phyloP scores from a whole-genome alignment of 2,113 vertebrate species.

The Oxygymnocypris stewartii region DNA sequence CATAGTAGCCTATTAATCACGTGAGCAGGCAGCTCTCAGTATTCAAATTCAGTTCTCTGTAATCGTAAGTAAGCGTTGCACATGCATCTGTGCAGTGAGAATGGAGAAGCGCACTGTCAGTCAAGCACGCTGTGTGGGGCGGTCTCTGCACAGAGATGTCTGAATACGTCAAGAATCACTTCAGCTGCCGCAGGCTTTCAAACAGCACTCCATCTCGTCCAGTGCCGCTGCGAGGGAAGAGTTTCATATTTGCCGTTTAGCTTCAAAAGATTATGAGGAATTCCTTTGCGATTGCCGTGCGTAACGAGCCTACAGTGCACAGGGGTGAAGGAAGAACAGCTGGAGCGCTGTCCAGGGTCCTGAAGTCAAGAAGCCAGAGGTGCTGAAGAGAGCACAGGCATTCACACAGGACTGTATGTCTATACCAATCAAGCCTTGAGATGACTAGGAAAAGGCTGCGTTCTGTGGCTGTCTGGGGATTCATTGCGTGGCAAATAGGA shows the following conservation, averaged over 20 bases:
- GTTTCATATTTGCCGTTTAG: conserved; percentile 2
- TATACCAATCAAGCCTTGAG: conserved; percentile 39
- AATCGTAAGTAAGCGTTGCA: conserved; percentile 17
- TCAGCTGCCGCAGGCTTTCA: conserved; percentile 19
- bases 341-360: conserved; percentile 63
- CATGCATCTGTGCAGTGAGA: conserved; percentile 19
- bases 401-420: conserved; percentile 32
- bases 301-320: conserved; percentile 27
- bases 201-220: conserved; percentile 3
- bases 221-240: neutral
- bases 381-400: conserved; percentile 40
- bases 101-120: conserved; percentile 50
- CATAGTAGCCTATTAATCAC: neutral
- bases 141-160: conserved; percentile 42
- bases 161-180: conserved; percentile 44
- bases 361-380: conserved; percentile 53
- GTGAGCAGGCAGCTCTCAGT: neutral
- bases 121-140: conserved; percentile 50
- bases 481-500: conserved; percentile 62
- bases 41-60: conserved; percentile 5
- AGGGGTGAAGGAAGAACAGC: conserved; percentile 43
- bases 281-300: conserved; percentile 25
- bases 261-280: conserved; percentile 44
- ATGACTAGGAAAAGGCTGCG: conserved; percentile 57
- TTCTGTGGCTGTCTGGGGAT: conserved; percentile 57